Evolutionary conservation across 2,888 invertebrate species (phyloP).

Genomic region (Oasisia sp.): DNA sequence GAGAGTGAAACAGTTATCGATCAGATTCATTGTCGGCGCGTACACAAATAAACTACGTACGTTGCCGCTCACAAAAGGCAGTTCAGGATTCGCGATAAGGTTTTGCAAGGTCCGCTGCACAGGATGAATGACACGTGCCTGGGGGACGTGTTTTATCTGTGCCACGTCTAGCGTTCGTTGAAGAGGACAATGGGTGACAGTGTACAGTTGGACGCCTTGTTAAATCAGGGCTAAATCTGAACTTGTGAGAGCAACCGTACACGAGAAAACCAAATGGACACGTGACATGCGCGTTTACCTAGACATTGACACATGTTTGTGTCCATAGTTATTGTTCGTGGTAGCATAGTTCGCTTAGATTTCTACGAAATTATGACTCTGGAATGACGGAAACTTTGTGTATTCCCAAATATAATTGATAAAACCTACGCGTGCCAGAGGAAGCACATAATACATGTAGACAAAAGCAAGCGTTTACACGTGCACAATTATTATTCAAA

Average conservation of each 20-base stretch:
- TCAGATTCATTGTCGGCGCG: not conserved
- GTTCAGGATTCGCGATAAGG: not conserved
- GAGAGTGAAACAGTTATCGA: conserved; percentile 17
- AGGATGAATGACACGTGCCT: not conserved
- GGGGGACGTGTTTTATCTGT: not conserved
- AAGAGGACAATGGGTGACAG: not conserved
- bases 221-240: not conserved
- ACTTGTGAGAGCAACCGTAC: too few species aligned
- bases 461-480: too few species aligned
- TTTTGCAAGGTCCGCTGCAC: not conserved
- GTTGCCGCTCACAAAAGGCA: not conserved
- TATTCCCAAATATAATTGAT: too few species aligned
- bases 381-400: too few species aligned
- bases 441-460: too few species aligned
- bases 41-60: not conserved
- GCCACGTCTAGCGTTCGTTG: not conserved
- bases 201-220: not conserved
- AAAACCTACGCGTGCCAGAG: too few species aligned
- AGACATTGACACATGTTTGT: not conserved
- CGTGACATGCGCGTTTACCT: not conserved
- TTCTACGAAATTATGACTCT: too few species aligned
- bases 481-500: too few species aligned
- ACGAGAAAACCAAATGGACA: not conserved
- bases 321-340: not conserved
- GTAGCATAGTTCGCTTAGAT: too few species aligned